Conservation (phyloP, 2,797 vertebrate species). For the Poecile montanus region DNA sequence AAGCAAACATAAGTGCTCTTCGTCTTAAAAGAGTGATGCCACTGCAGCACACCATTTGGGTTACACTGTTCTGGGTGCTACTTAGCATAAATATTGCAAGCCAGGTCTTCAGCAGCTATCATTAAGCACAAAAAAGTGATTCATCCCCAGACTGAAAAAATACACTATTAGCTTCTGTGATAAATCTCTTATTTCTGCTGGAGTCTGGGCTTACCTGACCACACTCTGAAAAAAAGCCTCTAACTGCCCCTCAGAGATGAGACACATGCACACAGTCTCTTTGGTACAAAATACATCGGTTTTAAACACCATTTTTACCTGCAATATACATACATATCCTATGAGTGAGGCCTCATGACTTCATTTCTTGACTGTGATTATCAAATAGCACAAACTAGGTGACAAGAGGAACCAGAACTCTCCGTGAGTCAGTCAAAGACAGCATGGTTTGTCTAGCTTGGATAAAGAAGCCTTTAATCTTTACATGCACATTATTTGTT, state of each 20-base stretch:
- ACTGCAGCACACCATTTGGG: background rate
- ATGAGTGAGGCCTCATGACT: background rate
- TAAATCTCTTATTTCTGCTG: background rate
- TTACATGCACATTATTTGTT: constrained; percentile 12
- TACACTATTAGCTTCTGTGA: accelerated
- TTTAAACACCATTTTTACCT: background rate
- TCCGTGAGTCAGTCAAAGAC: background rate
- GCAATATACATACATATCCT: background rate
- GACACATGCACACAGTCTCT: accelerated
- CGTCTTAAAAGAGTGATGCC: background rate
- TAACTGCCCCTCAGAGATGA: background rate
- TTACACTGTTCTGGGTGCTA: background rate
- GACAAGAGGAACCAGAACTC: background rate
- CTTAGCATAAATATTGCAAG: background rate
- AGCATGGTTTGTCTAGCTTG: background rate
- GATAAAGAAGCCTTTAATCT: constrained; percentile 39
- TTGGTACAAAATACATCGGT: background rate
- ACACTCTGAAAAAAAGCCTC: background rate
- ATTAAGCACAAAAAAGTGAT: background rate
- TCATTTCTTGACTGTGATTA: background rate
- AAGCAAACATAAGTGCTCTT: background rate
- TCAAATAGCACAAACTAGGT: background rate
- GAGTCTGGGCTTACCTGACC: background rate
- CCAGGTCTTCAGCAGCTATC: background rate
- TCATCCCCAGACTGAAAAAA: background rate